phyloP scores from a whole-genome alignment of 2,888 invertebrate species.

The Athrips mouffetella region DNA sequence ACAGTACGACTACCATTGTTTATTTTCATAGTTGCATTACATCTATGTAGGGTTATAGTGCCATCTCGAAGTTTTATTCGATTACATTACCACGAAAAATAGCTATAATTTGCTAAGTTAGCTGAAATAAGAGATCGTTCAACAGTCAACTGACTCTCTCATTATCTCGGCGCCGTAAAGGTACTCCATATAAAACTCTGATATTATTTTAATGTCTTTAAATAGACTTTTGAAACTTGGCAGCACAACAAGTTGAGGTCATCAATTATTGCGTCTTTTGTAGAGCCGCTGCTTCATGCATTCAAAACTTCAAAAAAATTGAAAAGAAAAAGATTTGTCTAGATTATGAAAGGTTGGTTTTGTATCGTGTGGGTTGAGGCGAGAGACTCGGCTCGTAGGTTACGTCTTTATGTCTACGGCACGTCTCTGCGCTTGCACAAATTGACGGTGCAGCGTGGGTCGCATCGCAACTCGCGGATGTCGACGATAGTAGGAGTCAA shows the following conservation, averaged over 20 bases:
- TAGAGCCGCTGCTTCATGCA: neutral
- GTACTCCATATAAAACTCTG: constrained; percentile 11
- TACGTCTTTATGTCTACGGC: constrained; percentile 14
- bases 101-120: neutral
- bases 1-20: constrained; percentile 9
- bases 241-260: constrained; percentile 42
- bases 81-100: neutral
- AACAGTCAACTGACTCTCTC: too few species aligned
- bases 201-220: constrained; percentile 27
- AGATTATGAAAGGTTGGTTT: constrained; percentile 21
- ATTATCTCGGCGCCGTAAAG: too few species aligned
- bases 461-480: constrained; percentile 56
- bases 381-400: constrained; percentile 36
- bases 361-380: constrained; percentile 45
- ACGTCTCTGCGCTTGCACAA: constrained; percentile 34
- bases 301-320: too few species aligned
- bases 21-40: constrained; percentile 7
- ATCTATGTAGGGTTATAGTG: too few species aligned
- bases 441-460: constrained; percentile 64
- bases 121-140: too few species aligned
- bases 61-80: too few species aligned
- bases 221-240: constrained; percentile 52
- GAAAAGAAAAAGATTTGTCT: neutral
- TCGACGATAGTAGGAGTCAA: constrained; percentile 61
- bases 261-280: constrained; percentile 27